Evolutionary conservation across 2,888 invertebrate species (phyloP), one percentile per base, ranked within the genome.

Genomic region (Eristalis tenax): DNA sequence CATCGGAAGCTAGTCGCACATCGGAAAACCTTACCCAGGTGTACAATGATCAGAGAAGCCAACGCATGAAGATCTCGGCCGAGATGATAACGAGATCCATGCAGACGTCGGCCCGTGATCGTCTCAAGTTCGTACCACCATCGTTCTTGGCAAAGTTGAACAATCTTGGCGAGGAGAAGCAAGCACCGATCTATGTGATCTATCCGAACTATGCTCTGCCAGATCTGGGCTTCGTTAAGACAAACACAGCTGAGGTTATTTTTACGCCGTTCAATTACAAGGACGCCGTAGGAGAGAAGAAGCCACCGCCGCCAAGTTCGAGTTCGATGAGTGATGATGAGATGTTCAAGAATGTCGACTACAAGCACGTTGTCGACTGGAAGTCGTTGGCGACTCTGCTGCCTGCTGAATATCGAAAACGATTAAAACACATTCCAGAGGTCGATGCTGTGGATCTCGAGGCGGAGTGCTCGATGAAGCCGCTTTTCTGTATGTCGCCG

Each of bases 121-220:
- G 94, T 13, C 93, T 95, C 73, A 95, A 95, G 90, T 93, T 96
- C 59, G 94, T 96, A 18, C 96, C 96, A 90, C 95, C 95, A 40
- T 96, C 96, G 15, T 96, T 96, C 91, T 92, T 96, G 86, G 95
- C 95, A 89, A 96, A 96, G 92, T 92, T 96, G 18, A 92, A 92
- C 63, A 96, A 95, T 91, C 93, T 95, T 91, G 95, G 94, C 8
- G 95, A 94, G 89, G 94, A 94, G 91, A 92, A 91, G 5, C 92
- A 95, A 90, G 96, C 96, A 90, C 97, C 97, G 4, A 96, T 98
- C 1, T 98, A 97, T 92, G 96, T 98, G 61, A 95, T 98, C 89
- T 98, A 98, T 93, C 98, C 98, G 35, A 98, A 96, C 93, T 98
- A 98, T 91, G 96, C 98, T 8, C 93, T 98, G 86, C 98, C 98